These are phyloP conservation scores for Orthonyx spaldingii DNA, from an alignment of 2,113 vertebrate genomes.

Conservation along the genomic window DNA sequence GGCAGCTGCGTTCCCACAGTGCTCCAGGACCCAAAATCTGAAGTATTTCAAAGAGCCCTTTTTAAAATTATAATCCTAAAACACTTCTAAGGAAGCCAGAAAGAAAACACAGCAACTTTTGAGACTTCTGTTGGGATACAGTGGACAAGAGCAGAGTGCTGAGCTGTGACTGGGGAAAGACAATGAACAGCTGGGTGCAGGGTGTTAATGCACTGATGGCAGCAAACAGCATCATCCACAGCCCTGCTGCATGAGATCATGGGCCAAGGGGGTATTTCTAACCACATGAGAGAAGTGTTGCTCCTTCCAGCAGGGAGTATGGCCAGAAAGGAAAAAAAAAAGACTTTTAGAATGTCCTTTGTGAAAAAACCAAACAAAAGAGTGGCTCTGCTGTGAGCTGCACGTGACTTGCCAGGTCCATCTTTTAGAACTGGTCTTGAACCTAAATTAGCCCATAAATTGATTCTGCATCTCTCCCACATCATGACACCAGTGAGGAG, in stretches of 20 bases:
- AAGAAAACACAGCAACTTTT: neutral
- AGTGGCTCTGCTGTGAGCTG: neutral
- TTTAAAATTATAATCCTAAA: neutral
- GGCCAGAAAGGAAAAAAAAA: neutral
- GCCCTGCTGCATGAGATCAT: conserved; percentile 5
- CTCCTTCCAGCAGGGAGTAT: neutral
- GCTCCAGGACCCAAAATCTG: neutral
- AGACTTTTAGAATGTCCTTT: neutral
- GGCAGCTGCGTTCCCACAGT: neutral
- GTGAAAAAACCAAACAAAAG: neutral
- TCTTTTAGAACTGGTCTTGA: neutral
- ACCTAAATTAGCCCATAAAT: neutral
- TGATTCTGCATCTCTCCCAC: neutral
- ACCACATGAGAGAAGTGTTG: neutral
- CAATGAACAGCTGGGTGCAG: neutral
- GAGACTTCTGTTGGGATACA: neutral
- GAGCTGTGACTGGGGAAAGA: neutral
- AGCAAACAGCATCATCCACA: neutral
- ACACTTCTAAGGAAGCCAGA: neutral
- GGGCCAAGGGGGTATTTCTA: conserved; percentile 7
- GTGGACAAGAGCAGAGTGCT: neutral
- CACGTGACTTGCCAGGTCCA: neutral
- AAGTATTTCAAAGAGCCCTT: neutral
- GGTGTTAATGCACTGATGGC: neutral
- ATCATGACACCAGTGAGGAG: neutral